These are phyloP conservation scores for Morbakka virulenta DNA, from an alignment of 30 jellyfish, hydroid and myxozoan species.

Conservation along the genomic window DNA sequence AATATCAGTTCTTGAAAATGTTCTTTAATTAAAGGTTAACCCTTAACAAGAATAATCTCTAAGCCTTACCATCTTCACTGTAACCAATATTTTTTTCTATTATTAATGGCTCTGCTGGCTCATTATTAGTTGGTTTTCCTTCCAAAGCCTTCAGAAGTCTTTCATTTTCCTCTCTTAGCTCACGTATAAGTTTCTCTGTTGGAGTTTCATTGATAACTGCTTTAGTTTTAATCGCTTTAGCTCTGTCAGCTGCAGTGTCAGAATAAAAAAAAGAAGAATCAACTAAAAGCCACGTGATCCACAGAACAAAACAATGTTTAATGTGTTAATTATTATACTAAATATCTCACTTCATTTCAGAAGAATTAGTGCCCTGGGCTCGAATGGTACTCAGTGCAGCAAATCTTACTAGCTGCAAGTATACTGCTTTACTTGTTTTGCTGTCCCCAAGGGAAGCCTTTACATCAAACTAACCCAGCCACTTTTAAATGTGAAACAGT, in stretches of 20 bases:
- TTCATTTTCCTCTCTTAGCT: conserved; percentile 71
- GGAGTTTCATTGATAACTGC: conserved; percentile 82
- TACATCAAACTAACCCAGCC: too few relatives aligned
- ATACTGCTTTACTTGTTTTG: too few relatives aligned
- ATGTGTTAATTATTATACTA: too few relatives aligned
- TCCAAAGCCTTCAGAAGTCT: conserved; percentile 50
- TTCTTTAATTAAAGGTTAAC: neutral
- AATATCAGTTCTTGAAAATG: too few relatives aligned
- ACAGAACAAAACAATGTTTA: neutral
- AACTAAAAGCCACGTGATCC: neutral
- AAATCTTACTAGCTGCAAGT: too few relatives aligned
- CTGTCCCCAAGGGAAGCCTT: too few relatives aligned
- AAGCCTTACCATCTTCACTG: conserved; percentile 52
- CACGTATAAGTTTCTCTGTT: conserved; percentile 75
- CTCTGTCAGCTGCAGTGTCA: conserved; percentile 62
- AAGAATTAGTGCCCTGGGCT: too few relatives aligned
- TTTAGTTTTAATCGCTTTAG: conserved; percentile 77
- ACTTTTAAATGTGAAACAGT: too few relatives aligned
- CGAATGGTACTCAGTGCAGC: too few relatives aligned
- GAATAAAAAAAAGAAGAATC: neutral
- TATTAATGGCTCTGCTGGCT: too few relatives aligned
- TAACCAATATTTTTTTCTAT: conserved; percentile 68
- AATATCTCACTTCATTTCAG: too few relatives aligned
- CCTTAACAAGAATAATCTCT: conserved; percentile 70
- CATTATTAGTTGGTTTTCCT: too few relatives aligned